Evolutionary conservation across 2,797 vertebrate species (phyloP), one percentile per base, ranked within the genome.

Genomic region (Eulemur coronatus): DNA sequence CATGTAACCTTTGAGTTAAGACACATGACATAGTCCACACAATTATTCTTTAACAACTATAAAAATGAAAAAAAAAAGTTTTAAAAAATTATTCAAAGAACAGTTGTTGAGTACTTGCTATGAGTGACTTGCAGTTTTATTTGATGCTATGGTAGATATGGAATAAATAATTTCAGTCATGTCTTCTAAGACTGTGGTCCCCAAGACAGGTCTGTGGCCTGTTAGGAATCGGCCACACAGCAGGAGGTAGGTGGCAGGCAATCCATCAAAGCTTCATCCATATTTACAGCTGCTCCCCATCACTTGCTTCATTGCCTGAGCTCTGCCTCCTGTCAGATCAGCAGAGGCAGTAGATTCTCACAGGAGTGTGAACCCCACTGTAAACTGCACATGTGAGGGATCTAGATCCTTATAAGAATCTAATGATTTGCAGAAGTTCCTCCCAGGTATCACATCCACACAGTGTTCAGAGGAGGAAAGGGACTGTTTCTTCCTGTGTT

Each of bases 21-120:
- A 67, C 52, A 65, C 28, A 5, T 65, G 57, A 80, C 22, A 3
- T 30, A 50, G n/a, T 75, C 18, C 61, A 72, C 14, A 63, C 67
- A 97, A n/a, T 72, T 82, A 79, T 79, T 41, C 41, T 43, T 81
- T 70, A 79, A 65, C 38, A 96, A 55, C 17, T 95, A 12, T 24
- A 82, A 80, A 72, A 73, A 88, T 35, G 41, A 41, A 63, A n/a
- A 65, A n/a, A 59, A n/a, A 41, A 57, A 24, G 9, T 59, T 91
- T 89, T 33, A 26, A 89, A 41, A 41, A 63, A 69, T 69, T 73
- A n/a, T 87, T 88, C 85, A 76, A 4, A 57, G n/a, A 93, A 57
- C 7, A 61, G 15, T n/a, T 59, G 59, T 70, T 92, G 80, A 76
- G 59, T 86, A 65, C 26, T 41, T 43, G 13, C 3, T 50, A 18